These are phyloP conservation scores for Poeciliopsis turneri DNA, from an alignment of 2,797 vertebrate species.

Conservation along the genomic window DNA sequence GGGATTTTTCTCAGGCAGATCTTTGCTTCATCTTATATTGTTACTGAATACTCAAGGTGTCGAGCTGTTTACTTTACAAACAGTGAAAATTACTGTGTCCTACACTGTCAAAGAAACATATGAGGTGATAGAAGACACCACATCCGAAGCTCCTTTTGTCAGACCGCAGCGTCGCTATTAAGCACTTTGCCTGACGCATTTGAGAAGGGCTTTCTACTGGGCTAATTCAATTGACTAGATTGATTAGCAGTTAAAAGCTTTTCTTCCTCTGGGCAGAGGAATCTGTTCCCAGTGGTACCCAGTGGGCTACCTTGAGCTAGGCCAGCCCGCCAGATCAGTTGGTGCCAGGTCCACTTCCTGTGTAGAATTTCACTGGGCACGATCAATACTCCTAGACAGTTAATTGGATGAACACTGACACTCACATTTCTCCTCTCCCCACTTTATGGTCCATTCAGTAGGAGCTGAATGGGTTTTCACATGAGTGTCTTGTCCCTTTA, in stretches of 20 bases:
- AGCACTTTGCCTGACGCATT: slow-evolving; percentile 79
- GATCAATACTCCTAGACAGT: slow-evolving; percentile 76
- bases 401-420: slow-evolving; percentile 77
- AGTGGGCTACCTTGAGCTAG: slow-evolving; percentile 61
- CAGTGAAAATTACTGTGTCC: slow-evolving; percentile 45
- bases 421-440: slow-evolving; percentile 70
- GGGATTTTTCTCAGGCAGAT: slow-evolving; percentile 57
- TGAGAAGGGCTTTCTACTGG: slow-evolving; percentile 73
- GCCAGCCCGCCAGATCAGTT: slow-evolving; percentile 62
- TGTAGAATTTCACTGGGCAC: slow-evolving; percentile 73
- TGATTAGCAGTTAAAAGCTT: slow-evolving; percentile 82
- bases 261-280: slow-evolving; percentile 73
- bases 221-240: slow-evolving; percentile 78
- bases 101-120: slow-evolving; percentile 58
- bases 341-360: slow-evolving; percentile 78
- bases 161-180: slow-evolving; percentile 74
- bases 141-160: slow-evolving; percentile 73
- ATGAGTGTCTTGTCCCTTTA: slow-evolving; percentile 51
- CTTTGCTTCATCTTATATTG: slow-evolving; percentile 51
- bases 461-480: slow-evolving; percentile 59
- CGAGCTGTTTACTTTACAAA: slow-evolving; percentile 45
- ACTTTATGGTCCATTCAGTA: slow-evolving; percentile 66
- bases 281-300: slow-evolving; percentile 71
- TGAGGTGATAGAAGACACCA: slow-evolving; percentile 65
- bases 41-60: slow-evolving; percentile 43